These are phyloP conservation scores for Erinaceus europaeus DNA, from an alignment of 2,113 vertebrate species.

Conservation along the genomic window DNA sequence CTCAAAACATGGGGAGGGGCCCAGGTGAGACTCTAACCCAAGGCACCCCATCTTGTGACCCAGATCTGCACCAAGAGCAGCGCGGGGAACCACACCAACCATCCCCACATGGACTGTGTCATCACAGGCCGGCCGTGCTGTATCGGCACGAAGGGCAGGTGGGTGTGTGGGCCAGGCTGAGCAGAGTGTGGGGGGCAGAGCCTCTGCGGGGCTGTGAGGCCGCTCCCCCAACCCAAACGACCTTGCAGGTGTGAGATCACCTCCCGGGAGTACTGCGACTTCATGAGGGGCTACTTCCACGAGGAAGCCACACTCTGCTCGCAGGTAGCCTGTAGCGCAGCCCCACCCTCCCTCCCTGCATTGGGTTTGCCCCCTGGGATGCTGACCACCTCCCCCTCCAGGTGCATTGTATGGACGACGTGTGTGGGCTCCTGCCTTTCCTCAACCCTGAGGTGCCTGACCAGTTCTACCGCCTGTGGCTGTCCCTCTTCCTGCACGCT, in stretches of 20 bases:
- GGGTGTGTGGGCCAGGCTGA: neutral
- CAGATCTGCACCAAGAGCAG: constrained; percentile 97
- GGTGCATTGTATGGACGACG: constrained; percentile 99
- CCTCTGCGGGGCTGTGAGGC: neutral
- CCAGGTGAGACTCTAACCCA: neutral
- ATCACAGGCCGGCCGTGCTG: constrained; percentile 98
- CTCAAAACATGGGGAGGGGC: neutral
- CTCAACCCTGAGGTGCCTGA: constrained; percentile 98
- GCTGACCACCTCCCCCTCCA: constrained; percentile 68
- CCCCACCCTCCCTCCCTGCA: neutral
- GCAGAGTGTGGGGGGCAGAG: neutral
- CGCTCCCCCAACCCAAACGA: neutral
- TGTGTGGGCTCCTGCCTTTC: constrained; percentile 97
- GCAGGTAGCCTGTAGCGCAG: constrained; percentile 82
- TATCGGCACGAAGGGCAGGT: constrained; percentile 99
- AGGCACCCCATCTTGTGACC: constrained; percentile 25
- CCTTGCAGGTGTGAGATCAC: constrained; percentile 96
- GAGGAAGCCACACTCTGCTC: constrained; percentile 98
- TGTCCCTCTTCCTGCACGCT: constrained; percentile 97
- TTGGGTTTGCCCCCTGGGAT: neutral
- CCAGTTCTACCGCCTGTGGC: constrained; percentile 99
- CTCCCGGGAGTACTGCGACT: constrained; percentile 97
- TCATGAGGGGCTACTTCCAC: constrained; percentile 98
- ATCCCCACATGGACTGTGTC: constrained; percentile 96
- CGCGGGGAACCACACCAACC: constrained; percentile 96